A percentile compares a stretch with the other conserved stretches of the same genome.
These are phyloP conservation scores for Vanessa cardui DNA, from an alignment of 2,888 invertebrate species.

Conservation along the genomic window DNA sequence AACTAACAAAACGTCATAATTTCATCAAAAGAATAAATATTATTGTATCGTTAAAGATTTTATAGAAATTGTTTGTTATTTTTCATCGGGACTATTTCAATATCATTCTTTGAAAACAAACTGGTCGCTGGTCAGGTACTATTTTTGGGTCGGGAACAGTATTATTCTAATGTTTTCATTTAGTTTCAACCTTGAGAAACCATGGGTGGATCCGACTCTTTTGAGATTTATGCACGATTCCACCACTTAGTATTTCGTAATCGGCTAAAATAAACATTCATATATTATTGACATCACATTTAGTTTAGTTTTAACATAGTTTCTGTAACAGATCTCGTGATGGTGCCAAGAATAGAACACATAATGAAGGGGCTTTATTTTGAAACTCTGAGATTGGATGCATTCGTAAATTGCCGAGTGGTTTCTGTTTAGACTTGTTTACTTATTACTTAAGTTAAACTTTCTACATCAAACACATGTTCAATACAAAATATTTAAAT, in stretches of 20 bases:
- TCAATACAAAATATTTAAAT: background rate
- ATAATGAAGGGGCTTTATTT: slow-evolving; percentile 73
- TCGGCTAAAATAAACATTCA: slow-evolving; percentile 78
- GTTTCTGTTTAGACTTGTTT: slow-evolving; percentile 18
- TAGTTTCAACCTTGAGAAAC: slow-evolving; percentile 65
- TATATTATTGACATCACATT: slow-evolving; percentile 80
- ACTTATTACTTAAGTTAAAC: slow-evolving; percentile 6
- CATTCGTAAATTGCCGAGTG: slow-evolving; percentile 47
- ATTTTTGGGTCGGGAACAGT: slow-evolving; percentile 72
- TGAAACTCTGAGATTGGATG: slow-evolving; percentile 54
- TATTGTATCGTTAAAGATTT: background rate
- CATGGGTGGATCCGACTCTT: slow-evolving; percentile 64
- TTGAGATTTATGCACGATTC: slow-evolving; percentile 67
- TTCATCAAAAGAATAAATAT: background rate
- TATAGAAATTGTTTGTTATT: slow-evolving; percentile 5
- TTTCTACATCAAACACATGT: background rate
- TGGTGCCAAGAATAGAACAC: slow-evolving; percentile 66
- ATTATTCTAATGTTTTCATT: slow-evolving; percentile 62
- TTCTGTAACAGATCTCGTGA: slow-evolving; percentile 55
- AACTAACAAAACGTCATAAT: too few relatives aligned
- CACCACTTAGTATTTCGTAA: slow-evolving; percentile 73
- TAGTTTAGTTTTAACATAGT: slow-evolving; percentile 57
- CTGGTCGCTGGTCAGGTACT: slow-evolving; percentile 43
- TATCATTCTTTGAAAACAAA: slow-evolving; percentile 50
- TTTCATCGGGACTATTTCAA: slow-evolving; percentile 16